A percentile compares a stretch with the other conserved stretches of the same genome.
Conservation (phyloP, 53 echinoderm and acorn worm species). For the Zoroaster sp. region DNA sequence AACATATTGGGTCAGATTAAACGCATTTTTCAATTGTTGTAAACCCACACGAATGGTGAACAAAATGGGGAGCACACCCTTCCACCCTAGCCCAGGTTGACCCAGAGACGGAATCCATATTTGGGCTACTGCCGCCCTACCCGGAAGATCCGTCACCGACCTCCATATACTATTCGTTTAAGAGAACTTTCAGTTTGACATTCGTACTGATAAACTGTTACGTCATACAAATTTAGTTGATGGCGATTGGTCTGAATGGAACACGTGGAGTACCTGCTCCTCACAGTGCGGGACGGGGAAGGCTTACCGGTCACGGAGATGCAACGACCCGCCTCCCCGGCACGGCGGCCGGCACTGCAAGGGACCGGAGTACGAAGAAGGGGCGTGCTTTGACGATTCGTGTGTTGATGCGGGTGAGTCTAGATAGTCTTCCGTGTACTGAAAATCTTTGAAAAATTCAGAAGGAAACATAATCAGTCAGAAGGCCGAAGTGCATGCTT, state of each 20-base stretch:
- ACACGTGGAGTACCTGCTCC: slow-evolving; percentile 81
- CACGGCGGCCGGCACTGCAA: slow-evolving; percentile 69
- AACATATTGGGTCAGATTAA: too few relatives aligned
- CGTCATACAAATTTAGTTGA: slow-evolving; percentile 65
- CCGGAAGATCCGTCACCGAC: not conserved
- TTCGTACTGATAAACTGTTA: too few relatives aligned
- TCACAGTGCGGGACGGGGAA: slow-evolving; percentile 81
- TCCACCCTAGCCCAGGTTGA: too few relatives aligned
- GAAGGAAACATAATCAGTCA: not conserved
- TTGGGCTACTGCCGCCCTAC: not conserved
- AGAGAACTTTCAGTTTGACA: too few relatives aligned
- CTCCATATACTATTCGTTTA: too few relatives aligned
- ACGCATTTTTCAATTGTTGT: too few relatives aligned
- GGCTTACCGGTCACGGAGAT: slow-evolving; percentile 67
- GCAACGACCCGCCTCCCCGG: slow-evolving; percentile 67
- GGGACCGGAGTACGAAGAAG: slow-evolving; percentile 68
- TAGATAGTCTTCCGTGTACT: not conserved
- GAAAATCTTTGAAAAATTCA: not conserved
- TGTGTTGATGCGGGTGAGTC: slow-evolving; percentile 70
- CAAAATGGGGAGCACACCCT: too few relatives aligned
- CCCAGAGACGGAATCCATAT: too few relatives aligned
- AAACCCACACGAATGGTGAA: too few relatives aligned
- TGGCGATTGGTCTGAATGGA: slow-evolving; percentile 86
- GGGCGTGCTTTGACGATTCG: slow-evolving; percentile 72
- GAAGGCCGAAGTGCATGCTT: too few relatives aligned